Base-by-base conservation (phyloP, 2,797 vertebrate genomes). In the Protonibea diacanthus region DNA sequence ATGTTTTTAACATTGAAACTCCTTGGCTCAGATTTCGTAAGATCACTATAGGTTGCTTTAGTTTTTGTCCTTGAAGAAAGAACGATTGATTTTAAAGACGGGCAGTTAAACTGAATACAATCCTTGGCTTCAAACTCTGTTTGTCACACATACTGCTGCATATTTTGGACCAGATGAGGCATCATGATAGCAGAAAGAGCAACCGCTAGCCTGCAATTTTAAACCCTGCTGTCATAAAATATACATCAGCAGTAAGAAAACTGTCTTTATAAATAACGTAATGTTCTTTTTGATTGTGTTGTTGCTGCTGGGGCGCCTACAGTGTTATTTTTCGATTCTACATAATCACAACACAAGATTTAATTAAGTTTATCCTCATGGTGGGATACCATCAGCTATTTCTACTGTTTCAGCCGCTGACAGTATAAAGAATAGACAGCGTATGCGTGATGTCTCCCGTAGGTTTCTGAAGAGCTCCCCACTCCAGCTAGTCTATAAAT, bases 161-260 rank as follows among this genome's bases (percentile, higher is more conserved):
- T 42, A 29, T 57, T 33, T 68, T 8, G 23, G 72, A 67, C 55
- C 59, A 75, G 51, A 53, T 48, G 56, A 77, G 27, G 63, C 71
- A 21, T 63, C 29, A 17, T 15, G n/a, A 51, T 6, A 20, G 56
- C 47, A 40, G 33, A 20, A 13, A 56, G 62, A 76, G 61, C 47
- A 62, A 63, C 83, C 33, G 47, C 78, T 64, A 61, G 68, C 74
- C 72, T 74, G 71, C 74, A 65, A 51, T 55, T 77, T 82, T 60
- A 65, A 88, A 69, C 42, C 15, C 62, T 52, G 21, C 33, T 7
- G 56, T 63, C 83, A 86, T 90, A 47, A 89, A 87, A 84, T 80
- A 87, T 89, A 77, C 10, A 89, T 69, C 20, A 63, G 17, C 60
- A 60, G 48, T 44, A 65, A 76, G 83, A 70, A 78, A 78, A 66